Evolutionary conservation across 2,113 vertebrate species (phyloP).

Genomic region (Sakesphorus luctuosus): DNA sequence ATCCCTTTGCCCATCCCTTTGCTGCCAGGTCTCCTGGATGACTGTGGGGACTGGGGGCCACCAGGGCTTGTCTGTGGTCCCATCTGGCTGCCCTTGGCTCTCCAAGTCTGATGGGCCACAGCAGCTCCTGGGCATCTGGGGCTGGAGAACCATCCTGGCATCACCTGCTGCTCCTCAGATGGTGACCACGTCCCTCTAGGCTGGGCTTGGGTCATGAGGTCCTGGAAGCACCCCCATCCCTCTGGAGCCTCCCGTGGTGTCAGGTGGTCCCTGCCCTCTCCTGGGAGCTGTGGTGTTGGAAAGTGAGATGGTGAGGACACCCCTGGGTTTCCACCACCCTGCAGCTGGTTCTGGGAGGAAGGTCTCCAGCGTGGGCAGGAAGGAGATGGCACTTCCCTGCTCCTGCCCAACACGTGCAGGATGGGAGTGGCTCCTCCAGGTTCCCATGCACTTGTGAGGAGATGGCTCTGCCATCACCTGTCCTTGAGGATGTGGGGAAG

Average conservation of each 20-base stretch:
- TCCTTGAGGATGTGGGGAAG: fast-evolving
- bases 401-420: neutral
- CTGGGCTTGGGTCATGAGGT: neutral
- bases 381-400: neutral
- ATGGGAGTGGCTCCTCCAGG: neutral
- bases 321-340: neutral
- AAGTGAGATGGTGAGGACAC: neutral
- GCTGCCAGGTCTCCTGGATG: neutral
- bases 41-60: neutral
- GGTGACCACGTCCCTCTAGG: neutral
- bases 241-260: neutral
- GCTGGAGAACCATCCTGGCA: neutral
- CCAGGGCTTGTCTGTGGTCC: neutral
- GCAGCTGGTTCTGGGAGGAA: neutral
- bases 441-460: neutral
- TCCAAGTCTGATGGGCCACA: neutral
- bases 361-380: fast-evolving
- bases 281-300: neutral
- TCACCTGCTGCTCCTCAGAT: neutral
- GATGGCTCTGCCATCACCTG: neutral
- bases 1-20: neutral
- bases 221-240: neutral
- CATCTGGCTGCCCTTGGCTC: neutral
- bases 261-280: neutral
- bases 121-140: neutral